Base-by-base conservation (phyloP, 2,113 vertebrate genomes). In the Perognathus longimembris region DNA sequence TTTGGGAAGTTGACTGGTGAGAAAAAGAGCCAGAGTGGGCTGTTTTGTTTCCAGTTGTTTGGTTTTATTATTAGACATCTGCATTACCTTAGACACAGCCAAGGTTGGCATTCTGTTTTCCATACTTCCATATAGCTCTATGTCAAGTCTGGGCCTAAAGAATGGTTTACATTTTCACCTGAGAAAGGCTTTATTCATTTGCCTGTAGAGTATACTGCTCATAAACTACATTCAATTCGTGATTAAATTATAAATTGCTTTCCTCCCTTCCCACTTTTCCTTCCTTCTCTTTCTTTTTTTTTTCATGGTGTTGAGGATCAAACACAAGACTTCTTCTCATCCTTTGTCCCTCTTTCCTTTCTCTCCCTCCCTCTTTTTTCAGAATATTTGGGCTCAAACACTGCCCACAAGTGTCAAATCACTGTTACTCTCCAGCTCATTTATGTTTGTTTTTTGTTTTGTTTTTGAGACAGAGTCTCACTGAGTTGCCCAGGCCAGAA, bases 31-130 rank as follows among this genome's bases (percentile, higher is more conserved):
- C 57, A 64, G 14, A 34, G 12, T 50, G 5, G 42, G 32, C 66
- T 61, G 28, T 88, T 92, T 67, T 64, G 63, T 74, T 50, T 67
- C 77, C 71, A 93, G 64, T 81, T 91, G 73, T 89, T 94, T 74
- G 50, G 40, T 78, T 76, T 95, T 32, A 81, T 70, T 50, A 6
- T 80, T 88, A 89, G 32, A 71, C 7, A 28, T 78, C 74, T 85
- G 74, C 69, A 26, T 54, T 75, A 28, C 50, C 69, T 70, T 40
- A 90, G 64, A 63, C 34, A 71, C 26, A 69, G 63, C 54, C 30
- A 59, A 85, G 18, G 28, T 84, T 93, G 67, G 20, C 69, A n/a
- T 89, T 61, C 28, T 6, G 0, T 73, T 82, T 90, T 77, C 54
- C 38, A 66, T 81, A 69, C n/a, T 63, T 69, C 73, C 20, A 7